Base-by-base conservation (phyloP, 2,113 vertebrate species). In the Psophia crepitans region DNA sequence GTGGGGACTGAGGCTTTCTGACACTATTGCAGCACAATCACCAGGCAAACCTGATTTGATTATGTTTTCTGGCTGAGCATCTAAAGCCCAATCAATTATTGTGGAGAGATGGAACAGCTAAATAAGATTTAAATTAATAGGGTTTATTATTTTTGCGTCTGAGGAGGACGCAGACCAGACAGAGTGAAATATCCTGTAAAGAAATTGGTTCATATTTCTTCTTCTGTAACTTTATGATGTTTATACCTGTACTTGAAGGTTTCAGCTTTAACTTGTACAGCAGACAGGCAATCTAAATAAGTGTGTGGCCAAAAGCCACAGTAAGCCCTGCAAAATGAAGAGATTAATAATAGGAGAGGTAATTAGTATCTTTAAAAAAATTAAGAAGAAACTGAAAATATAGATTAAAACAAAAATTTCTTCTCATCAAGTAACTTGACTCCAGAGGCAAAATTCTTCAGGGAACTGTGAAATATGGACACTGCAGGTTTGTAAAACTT, bases 81-180 rank as follows among this genome's bases (percentile, higher is more conserved):
- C 75, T 90, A 65, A 83, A 93, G 60, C 74, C 54, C 35, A 78
- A 48, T 96, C 87, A 90, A 64, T 96, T 94, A 69, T 12, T 91
- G 60, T 24, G 53, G 77, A 63, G 87, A 86, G 48, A 81, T 53
- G 56, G 69, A 87, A 60, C 76, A 92, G 81, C 89, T 93, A 95
- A 91, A 83, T 80, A 79, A 90, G 92, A 74, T 94, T 94, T 71
- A 87, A 96, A 93, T 89, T 87, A 92, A 91, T 95, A 82, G 86
- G 41, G 41, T 84, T 94, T 96, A 84, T 96, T 97, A 89, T 85
- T 85, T 95, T 69, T 92, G 74, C 66, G 51, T 95, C 76, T 70
- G 89, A 90, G 85, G 60, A 90, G 61, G 60, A 73, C 49, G 80
- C 57, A 91, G 54, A 82, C 9, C 73, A 92, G 82, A 49, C 61